Evolutionary conservation across 1,140 invertebrate species (phyloP).

Genomic region (Drosophila sp.): DNA sequence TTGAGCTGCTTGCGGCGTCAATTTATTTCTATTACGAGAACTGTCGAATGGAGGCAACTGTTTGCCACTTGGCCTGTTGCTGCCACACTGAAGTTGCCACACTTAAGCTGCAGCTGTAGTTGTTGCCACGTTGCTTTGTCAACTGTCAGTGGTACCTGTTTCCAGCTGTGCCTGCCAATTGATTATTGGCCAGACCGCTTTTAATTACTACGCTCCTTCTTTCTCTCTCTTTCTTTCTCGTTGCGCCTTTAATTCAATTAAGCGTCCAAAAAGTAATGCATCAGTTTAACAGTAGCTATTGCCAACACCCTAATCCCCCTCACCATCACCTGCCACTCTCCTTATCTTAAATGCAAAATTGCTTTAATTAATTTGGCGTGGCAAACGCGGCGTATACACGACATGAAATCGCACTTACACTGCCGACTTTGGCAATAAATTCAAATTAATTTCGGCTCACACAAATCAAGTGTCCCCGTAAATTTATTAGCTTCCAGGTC

Average conservation of each 20-base stretch:
- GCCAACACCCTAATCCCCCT: no score
- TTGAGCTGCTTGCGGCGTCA: conserved; percentile 68
- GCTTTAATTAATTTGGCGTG: conserved; percentile 49
- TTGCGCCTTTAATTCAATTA: conserved; percentile 71
- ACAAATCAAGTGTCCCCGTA: conserved; percentile 33
- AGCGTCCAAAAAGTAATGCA: conserved; percentile 68
- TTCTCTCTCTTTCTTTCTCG: neutral
- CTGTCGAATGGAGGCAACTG: conserved; percentile 29
- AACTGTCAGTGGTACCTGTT: conserved; percentile 52
- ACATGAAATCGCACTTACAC: conserved; percentile 48
- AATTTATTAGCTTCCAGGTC: conserved; percentile 34
- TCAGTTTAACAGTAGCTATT: conserved; percentile 28
- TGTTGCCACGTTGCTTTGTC: conserved; percentile 46
- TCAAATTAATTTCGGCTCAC: conserved; percentile 43
- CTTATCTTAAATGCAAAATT: conserved; percentile 46
- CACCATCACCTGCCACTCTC: neutral
- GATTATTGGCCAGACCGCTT: conserved; percentile 73
- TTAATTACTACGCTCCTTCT: conserved; percentile 74
- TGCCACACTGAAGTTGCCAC: neutral
- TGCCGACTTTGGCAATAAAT: conserved; percentile 36
- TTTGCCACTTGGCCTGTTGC: conserved; percentile 22
- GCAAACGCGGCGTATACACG: conserved; percentile 15
- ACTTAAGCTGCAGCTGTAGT: no score
- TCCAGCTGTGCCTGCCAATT: conserved; percentile 68
- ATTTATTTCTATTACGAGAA: conserved; percentile 70